Conservation (phyloP, 2,888 invertebrate species). For the Parasteatoda lunata region DNA sequence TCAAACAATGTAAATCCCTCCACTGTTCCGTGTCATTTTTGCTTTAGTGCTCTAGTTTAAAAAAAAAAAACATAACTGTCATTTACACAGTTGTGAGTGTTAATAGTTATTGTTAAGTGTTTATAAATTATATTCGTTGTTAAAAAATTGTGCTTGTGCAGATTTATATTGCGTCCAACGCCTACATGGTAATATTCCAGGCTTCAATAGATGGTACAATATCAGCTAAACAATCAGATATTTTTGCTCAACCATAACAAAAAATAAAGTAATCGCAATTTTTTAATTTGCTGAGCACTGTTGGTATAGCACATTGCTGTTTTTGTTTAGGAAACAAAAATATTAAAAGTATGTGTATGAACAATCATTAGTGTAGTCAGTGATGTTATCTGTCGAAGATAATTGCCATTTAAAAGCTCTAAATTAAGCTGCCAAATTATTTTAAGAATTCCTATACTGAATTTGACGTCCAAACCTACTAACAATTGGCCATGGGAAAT, state of each 20-base stretch:
- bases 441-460: constrained; percentile 6
- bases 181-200: constrained; percentile 10
- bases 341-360: no score
- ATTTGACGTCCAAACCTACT: constrained; percentile 38
- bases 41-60: constrained; percentile 37
- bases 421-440: constrained; percentile 19
- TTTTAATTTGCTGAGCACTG: no score
- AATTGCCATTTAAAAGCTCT: constrained; percentile 13
- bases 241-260: constrained; percentile 33
- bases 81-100: constrained; percentile 40
- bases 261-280: background rate
- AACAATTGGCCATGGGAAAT: constrained; percentile 70
- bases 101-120: constrained; percentile 40
- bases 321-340: no score
- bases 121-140: constrained; percentile 43
- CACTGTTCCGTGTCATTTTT: constrained; percentile 55
- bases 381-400: background rate
- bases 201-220: constrained; percentile 29
- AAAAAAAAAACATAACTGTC: constrained; percentile 11
- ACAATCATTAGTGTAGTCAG: background rate
- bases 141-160: constrained; percentile 26
- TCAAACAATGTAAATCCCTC: constrained; percentile 45
- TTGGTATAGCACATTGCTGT: no score
- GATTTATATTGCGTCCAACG: constrained; percentile 40
- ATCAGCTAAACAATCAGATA: constrained; percentile 39